Conservation (phyloP, 2,888 invertebrate genomes). For the Aphrophora alni region DNA sequence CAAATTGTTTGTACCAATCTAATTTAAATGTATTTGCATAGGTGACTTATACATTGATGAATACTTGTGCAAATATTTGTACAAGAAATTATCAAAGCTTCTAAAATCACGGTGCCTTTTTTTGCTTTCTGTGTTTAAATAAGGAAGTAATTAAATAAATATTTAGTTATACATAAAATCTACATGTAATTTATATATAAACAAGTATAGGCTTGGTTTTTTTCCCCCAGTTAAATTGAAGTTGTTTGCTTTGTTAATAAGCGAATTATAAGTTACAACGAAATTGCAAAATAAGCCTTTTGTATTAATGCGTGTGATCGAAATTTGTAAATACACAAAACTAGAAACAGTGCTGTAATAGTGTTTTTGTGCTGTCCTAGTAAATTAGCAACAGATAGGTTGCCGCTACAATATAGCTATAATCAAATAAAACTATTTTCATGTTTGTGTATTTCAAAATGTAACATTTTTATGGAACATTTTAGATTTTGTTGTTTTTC, state of each 20-base stretch:
- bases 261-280: background rate
- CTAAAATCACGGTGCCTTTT: slow-evolving; percentile 46
- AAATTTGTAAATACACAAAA: background rate
- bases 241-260: background rate
- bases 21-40: background rate
- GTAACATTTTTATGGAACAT: too few relatives aligned
- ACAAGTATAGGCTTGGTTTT: slow-evolving; percentile 3
- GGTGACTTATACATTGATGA: background rate
- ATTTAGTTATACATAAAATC: background rate
- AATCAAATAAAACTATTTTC: too few relatives aligned
- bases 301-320: slow-evolving; percentile 12
- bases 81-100: slow-evolving; percentile 42
- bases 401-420: too few relatives aligned
- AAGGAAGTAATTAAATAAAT: background rate
- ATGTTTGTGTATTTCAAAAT: too few relatives aligned
- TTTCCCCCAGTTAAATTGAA: too few relatives aligned
- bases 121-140: slow-evolving; percentile 29
- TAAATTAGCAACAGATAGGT: background rate
- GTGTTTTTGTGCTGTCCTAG: background rate
- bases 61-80: slow-evolving; percentile 3
- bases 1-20: background rate
- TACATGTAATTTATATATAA: background rate
- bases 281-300: background rate
- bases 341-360: background rate
- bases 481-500: too few relatives aligned